phyloP scores from a whole-genome alignment of 2,113 vertebrate genomes.

The Marcusenius ussheri region DNA sequence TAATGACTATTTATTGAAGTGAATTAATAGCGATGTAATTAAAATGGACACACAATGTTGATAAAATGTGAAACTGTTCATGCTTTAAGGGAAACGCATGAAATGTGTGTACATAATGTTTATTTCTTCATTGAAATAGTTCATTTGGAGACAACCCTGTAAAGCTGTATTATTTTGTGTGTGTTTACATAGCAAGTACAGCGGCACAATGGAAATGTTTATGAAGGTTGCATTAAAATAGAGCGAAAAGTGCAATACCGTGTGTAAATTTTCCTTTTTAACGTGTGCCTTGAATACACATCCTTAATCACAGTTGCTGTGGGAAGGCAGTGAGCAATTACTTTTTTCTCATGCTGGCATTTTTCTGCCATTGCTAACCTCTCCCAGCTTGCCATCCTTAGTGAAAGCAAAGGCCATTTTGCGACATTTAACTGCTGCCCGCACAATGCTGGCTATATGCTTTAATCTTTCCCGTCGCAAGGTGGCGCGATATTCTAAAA shows the following conservation, averaged over 20 bases:
- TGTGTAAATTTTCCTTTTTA: background rate
- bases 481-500: background rate
- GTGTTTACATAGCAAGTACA: background rate
- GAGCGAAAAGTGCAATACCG: background rate
- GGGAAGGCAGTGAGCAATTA: background rate
- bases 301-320: background rate
- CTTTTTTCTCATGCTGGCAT: background rate
- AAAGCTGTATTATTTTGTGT: background rate
- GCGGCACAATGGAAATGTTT: background rate
- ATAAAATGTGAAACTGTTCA: background rate
- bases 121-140: background rate
- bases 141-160: background rate
- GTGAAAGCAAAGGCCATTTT: background rate
- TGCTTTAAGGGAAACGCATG: background rate
- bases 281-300: background rate
- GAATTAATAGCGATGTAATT: background rate
- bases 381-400: background rate
- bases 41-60: background rate
- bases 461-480: background rate
- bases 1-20: background rate
- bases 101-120: background rate
- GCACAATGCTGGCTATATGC: background rate
- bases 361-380: background rate
- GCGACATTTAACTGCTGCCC: background rate
- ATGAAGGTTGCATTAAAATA: background rate